phyloP scores from a whole-genome alignment of 2,113 vertebrate genomes.

The Ornithorhynchus anatinus region DNA sequence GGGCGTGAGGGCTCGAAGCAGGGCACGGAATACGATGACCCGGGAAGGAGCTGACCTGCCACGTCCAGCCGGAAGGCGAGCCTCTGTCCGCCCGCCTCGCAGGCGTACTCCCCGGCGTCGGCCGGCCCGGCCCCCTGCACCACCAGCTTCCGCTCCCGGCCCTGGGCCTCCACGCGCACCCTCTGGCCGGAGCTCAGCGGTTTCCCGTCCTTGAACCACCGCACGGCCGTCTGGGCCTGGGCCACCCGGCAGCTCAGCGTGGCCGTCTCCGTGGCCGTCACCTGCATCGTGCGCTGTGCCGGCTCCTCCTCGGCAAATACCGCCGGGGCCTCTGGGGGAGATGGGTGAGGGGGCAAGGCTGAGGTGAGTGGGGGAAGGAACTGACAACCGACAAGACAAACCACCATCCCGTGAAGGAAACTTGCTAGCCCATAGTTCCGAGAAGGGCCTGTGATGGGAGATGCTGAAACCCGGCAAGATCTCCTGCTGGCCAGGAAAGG shows the following conservation, averaged over 20 bases:
- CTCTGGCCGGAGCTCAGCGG: conserved; percentile 66
- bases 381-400: too few relatives aligned
- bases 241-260: conserved; percentile 47
- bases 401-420: too few relatives aligned
- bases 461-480: too few relatives aligned
- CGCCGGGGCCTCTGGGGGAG: not conserved
- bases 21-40: not conserved
- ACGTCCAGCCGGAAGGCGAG: conserved; percentile 69
- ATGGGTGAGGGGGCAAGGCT: not conserved
- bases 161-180: conserved; percentile 68
- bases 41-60: conserved; percentile 57
- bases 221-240: conserved; percentile 51
- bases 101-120: conserved; percentile 78
- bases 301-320: conserved; percentile 52
- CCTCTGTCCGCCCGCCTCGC: conserved; percentile 76
- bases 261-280: conserved; percentile 64
- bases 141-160: conserved; percentile 67
- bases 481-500: too few relatives aligned
- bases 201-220: conserved; percentile 65
- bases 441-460: not conserved
- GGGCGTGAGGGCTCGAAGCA: too few relatives aligned
- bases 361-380: too few relatives aligned
- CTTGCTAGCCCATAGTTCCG: not conserved
- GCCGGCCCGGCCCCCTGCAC: conserved; percentile 76
- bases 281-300: conserved; percentile 73